These are phyloP conservation scores for Coelinius sp. DNA, from an alignment of 2,888 invertebrate genomes.

Conservation along the genomic window DNA sequence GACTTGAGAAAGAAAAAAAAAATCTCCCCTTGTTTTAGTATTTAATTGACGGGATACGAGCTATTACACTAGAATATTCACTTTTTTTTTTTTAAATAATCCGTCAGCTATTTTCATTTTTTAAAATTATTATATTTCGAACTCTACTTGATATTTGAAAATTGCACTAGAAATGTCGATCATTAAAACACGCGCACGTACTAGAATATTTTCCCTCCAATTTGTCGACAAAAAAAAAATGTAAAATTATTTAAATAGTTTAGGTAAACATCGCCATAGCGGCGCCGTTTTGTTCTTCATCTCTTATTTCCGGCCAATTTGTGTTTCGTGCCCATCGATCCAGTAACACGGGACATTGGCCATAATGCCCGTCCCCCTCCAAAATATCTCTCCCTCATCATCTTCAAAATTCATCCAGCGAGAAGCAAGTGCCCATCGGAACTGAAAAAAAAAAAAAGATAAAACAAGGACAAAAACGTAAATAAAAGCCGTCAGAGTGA, in stretches of 20 bases:
- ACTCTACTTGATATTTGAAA: neutral
- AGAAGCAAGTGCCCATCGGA: neutral
- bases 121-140: no score
- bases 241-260: slow-evolving; percentile 8
- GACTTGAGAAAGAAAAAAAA: neutral
- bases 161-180: neutral
- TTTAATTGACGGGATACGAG: neutral
- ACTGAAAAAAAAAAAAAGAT: neutral
- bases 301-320: slow-evolving; percentile 67
- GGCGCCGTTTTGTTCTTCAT: slow-evolving; percentile 60
- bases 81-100: neutral
- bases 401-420: neutral
- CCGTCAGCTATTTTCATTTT: neutral
- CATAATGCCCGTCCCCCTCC: slow-evolving; percentile 33
- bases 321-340: slow-evolving; percentile 64
- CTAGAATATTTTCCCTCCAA: neutral
- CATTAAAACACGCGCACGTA: neutral
- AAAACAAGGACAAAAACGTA: neutral
- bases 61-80: neutral
- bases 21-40: neutral
- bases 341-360: slow-evolving; percentile 54
- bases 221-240: neutral
- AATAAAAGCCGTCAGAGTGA: slow-evolving; percentile 10
- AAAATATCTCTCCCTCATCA: slow-evolving; percentile 2
- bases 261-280: slow-evolving; percentile 56